Evolutionary conservation across 2,888 invertebrate genomes (phyloP), one percentile per base, ranked within the genome.

Genomic region (Hydrotaea cyrtoneurina): DNA sequence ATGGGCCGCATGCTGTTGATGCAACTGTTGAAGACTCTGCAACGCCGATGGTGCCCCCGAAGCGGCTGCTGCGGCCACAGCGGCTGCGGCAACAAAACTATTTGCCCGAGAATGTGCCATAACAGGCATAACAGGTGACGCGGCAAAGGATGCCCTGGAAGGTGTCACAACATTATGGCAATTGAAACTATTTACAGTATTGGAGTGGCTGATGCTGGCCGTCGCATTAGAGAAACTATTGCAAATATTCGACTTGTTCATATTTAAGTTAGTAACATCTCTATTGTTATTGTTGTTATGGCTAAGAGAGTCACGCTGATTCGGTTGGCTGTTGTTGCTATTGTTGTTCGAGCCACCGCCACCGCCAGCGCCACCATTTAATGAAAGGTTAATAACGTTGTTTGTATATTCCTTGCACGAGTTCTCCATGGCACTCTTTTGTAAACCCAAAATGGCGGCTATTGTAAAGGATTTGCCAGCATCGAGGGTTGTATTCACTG

Each of bases 371-470:
- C 82, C 86, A 72, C 88, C 88, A 87, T 92, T 91, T 83, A 92
- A 88, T 80, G 92, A 93, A 86, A 92, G 87, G 89, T 92, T 92
- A 87, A 92, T 92, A 86, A 91, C 92, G 88, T 90, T 92, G 86
- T 91, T 92, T 53, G 78, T 78, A 85, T 91, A 91, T 86, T 92
- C 92, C 86, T 90, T 92, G 78, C 89, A 89, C 62, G 88, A 90
- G 72, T 86, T 88, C 78, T 87, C 87, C 83, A 87, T 86, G 57
- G 87, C 87, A 88, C 88, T 91, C 86, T 92, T 94, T 79, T 95
- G 95, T 86, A 97, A 91, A 0, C 97, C 97, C 88, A 97, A 94
- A 89, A 97, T 97, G 86, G 97, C 97, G 86, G 97, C 97, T 88
- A 97, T 97, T 26, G 97, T 97, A 89, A 97, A 97, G 7, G 96